phyloP scores from a whole-genome alignment of 2,797 vertebrate genomes.

The Pteronotus mesoamericanus region DNA sequence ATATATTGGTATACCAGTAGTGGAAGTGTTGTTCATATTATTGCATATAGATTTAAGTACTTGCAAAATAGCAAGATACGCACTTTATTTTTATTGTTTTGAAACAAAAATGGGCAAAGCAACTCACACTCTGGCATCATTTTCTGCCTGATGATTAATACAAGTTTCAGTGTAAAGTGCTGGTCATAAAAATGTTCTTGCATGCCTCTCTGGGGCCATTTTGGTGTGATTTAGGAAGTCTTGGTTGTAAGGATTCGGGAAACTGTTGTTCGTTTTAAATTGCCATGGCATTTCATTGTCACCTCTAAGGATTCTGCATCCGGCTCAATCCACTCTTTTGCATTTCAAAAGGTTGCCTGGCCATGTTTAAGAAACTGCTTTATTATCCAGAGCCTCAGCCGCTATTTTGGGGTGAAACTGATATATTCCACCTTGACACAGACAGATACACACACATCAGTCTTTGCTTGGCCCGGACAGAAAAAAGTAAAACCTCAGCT shows the following conservation, averaged over 20 bases:
- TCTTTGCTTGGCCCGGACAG: background rate
- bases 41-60: background rate
- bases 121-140: background rate
- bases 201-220: constrained; percentile 21
- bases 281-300: constrained; percentile 61
- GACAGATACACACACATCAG: background rate
- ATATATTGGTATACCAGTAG: background rate
- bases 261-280: constrained; percentile 71
- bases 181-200: constrained; percentile 42
- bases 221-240: constrained; percentile 53
- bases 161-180: constrained; percentile 62
- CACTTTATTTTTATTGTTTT: background rate
- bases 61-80: background rate
- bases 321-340: constrained; percentile 39
- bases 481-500: constrained; percentile 13
- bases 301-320: constrained; percentile 60
- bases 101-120: constrained; percentile 31
- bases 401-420: constrained; percentile 44
- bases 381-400: constrained; percentile 21
- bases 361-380: constrained; percentile 62
- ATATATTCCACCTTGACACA: constrained; percentile 34
- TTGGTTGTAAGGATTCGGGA: constrained; percentile 11
- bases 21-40: background rate
- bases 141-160: constrained; percentile 57
- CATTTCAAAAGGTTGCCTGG: constrained; percentile 55